Percentiles rank a stretch among this genome's conserved stretches.
Conservation (phyloP, 1,140 invertebrate species). For the Chironomus tepperi region DNA sequence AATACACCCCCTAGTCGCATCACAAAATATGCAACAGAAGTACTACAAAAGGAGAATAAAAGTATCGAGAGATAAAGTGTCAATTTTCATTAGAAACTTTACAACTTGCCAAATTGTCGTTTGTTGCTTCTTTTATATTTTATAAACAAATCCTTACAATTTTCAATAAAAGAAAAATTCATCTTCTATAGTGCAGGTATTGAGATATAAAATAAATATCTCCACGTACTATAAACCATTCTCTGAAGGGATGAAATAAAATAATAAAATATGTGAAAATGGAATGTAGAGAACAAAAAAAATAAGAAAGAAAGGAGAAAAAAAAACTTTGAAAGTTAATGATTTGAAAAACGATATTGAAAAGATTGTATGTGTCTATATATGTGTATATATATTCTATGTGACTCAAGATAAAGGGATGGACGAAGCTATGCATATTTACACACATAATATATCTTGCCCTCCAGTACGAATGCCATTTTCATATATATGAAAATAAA, state of each 20-base stretch:
- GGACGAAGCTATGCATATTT: neutral
- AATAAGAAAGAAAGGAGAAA: too few relatives aligned
- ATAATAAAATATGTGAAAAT: neutral
- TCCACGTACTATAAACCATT: neutral
- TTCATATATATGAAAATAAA: too few relatives aligned
- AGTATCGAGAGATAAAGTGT: neutral
- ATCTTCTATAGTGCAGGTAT: neutral
- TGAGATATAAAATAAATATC: neutral
- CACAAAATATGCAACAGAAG: too few relatives aligned
- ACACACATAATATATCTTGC: neutral
- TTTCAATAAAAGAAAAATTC: neutral
- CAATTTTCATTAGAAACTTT: neutral
- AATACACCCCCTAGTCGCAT: too few relatives aligned
- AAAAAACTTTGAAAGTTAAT: neutral
- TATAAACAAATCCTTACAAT: neutral
- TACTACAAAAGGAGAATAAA: too few relatives aligned
- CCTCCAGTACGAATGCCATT: neutral
- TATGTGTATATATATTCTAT: neutral
- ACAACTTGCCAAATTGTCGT: conserved; percentile 6
- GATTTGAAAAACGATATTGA: conserved; percentile 3
- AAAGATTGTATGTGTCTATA: neutral
- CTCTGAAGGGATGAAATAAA: neutral
- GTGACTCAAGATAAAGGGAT: neutral
- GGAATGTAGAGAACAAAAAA: neutral
- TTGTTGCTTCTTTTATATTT: neutral